Conservation (phyloP, 2,888 invertebrate genomes). For the Archips crataeganus region DNA sequence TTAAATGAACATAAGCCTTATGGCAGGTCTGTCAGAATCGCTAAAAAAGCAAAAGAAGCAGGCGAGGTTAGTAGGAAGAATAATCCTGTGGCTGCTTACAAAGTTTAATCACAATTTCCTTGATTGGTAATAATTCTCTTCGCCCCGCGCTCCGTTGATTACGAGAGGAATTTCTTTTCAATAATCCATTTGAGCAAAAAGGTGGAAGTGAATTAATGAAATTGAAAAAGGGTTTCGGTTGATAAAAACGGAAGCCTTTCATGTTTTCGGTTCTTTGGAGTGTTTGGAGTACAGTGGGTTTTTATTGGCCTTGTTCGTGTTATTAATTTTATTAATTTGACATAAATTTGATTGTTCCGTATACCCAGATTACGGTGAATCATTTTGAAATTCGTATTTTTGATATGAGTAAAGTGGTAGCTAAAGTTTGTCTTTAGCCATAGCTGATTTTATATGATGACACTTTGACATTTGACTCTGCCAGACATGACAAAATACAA, state of each 20-base stretch:
- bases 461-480: too few relatives aligned
- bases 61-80: not conserved
- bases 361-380: too few relatives aligned
- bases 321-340: not conserved
- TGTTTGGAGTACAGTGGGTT: not conserved
- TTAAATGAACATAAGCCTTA: too few relatives aligned
- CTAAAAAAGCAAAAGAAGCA: not conserved
- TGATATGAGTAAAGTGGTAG: not conserved
- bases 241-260: conserved; percentile 10
- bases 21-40: not conserved
- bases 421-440: too few relatives aligned
- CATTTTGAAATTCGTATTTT: not conserved
- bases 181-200: conserved; percentile 23
- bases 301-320: not conserved
- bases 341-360: not conserved
- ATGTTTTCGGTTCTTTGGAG: not conserved
- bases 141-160: conserved; percentile 6
- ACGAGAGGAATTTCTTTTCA: conserved; percentile 15
- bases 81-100: conserved; percentile 6
- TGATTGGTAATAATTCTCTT: conserved; percentile 13
- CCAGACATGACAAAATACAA: not conserved
- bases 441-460: too few relatives aligned
- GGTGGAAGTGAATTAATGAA: conserved; percentile 5
- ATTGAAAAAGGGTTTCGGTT: conserved; percentile 28
- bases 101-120: conserved; percentile 20